Evolutionary conservation across 2,888 invertebrate species (phyloP).

Genomic region (Drosophila kuntzei): DNA sequence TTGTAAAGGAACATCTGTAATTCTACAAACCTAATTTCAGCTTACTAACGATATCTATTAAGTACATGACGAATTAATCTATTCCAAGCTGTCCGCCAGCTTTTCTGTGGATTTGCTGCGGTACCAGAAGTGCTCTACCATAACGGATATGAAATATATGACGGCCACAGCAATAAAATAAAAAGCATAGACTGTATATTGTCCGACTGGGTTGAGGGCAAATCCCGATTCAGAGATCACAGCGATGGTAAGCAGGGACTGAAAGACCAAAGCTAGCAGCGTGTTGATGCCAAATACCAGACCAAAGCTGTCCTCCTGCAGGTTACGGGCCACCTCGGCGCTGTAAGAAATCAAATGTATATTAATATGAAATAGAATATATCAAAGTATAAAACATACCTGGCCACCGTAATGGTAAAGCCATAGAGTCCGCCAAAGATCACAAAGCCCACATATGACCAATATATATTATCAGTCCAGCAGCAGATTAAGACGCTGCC

Average conservation of each 20-base stretch:
- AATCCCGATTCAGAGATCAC: constrained; percentile 82
- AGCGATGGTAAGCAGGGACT: constrained; percentile 90
- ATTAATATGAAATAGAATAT: too few species aligned
- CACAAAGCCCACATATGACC: constrained; percentile 92
- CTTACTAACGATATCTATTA: constrained; percentile 21
- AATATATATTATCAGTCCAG: constrained; percentile 87
- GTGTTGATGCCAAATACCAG: constrained; percentile 96
- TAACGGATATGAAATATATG: constrained; percentile 78
- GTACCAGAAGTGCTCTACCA: constrained; percentile 71
- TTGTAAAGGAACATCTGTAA: constrained; percentile 5
- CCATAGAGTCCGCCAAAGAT: constrained; percentile 92
- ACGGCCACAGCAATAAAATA: constrained; percentile 82
- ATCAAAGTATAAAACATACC: constrained; percentile 57
- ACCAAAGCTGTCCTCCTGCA: constrained; percentile 94
- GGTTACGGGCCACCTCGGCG: constrained; percentile 93
- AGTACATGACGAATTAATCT: constrained; percentile 37
- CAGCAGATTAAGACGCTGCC: constrained; percentile 87
- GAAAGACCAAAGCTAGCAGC: constrained; percentile 91
- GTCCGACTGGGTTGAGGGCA: constrained; percentile 73
- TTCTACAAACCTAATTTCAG: constrained; percentile 1
- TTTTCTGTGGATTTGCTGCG: constrained; percentile 35
- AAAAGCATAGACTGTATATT: constrained; percentile 83
- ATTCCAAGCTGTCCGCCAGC: constrained; percentile 47
- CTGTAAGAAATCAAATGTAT: constrained; percentile 86
- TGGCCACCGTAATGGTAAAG: constrained; percentile 86